phyloP scores from a whole-genome alignment of 2,888 invertebrate genomes.

The Nebria brevicollis region DNA sequence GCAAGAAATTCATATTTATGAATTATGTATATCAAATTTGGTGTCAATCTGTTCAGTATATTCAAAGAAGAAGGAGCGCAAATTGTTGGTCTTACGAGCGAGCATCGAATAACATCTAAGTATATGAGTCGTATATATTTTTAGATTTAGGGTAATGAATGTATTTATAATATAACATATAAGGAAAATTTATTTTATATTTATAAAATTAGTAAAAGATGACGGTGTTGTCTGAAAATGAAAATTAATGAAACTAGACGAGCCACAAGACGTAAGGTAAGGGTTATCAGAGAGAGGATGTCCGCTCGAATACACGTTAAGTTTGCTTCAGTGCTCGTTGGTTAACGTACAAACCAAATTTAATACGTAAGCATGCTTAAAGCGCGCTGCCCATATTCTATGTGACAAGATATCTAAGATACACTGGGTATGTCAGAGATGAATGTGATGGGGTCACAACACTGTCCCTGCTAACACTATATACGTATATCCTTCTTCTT shows the following conservation, averaged over 20 bases:
- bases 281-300: background rate
- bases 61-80: too few relatives aligned
- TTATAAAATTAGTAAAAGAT: too few relatives aligned
- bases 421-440: slow-evolving; percentile 39
- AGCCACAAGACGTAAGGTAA: background rate
- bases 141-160: too few relatives aligned
- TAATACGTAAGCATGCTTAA: background rate
- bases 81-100: too few relatives aligned
- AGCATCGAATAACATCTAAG: too few relatives aligned
- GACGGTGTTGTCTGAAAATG: background rate
- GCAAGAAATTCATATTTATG: too few relatives aligned
- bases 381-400: background rate
- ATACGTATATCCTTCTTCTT: background rate
- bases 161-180: too few relatives aligned
- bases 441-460: slow-evolving; percentile 35
- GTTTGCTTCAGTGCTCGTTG: background rate
- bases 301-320: background rate
- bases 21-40: too few relatives aligned
- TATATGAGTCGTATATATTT: too few relatives aligned
- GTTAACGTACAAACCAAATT: background rate
- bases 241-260: background rate
- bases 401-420: slow-evolving; percentile 25
- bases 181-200: too few relatives aligned
- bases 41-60: too few relatives aligned
- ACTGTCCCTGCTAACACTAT: slow-evolving; percentile 27